Evolutionary conservation across 2,888 invertebrate species (phyloP).

Genomic region (Geotrupes spiniger): DNA sequence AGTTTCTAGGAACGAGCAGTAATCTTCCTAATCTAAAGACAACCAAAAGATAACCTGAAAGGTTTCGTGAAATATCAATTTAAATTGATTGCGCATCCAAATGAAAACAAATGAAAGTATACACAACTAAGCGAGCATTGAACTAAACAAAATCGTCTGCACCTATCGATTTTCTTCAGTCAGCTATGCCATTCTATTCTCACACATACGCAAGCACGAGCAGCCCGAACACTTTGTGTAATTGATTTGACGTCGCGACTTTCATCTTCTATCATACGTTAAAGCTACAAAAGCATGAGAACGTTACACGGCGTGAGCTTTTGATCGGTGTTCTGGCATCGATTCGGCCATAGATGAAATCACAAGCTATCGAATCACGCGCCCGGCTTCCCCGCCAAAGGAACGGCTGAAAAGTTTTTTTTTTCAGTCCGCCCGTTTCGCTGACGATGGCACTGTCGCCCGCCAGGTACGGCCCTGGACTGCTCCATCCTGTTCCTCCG

Average conservation of each 20-base stretch:
- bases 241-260: conserved; percentile 13
- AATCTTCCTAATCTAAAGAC: no score
- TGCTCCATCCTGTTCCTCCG: conserved; percentile 56
- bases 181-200: no score
- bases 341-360: conserved; percentile 23
- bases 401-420: conserved; percentile 13
- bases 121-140: no score
- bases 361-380: conserved; percentile 22
- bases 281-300: conserved; percentile 34
- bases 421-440: conserved; percentile 76
- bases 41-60: no score
- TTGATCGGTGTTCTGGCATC: conserved; percentile 28
- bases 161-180: no score
- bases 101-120: no score
- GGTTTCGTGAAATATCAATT: no score
- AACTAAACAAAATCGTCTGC: no score
- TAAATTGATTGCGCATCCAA: no score
- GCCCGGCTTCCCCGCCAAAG: conserved; percentile 5
- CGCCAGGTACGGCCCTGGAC: conserved; percentile 62
- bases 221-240: no score
- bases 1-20: no score
- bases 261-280: conserved; percentile 33
- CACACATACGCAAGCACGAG: no score
- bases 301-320: conserved; percentile 25
- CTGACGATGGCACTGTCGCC: conserved; percentile 62